phyloP scores from a whole-genome alignment of 2,113 vertebrate genomes.

The Daubentonia madagascariensis region DNA sequence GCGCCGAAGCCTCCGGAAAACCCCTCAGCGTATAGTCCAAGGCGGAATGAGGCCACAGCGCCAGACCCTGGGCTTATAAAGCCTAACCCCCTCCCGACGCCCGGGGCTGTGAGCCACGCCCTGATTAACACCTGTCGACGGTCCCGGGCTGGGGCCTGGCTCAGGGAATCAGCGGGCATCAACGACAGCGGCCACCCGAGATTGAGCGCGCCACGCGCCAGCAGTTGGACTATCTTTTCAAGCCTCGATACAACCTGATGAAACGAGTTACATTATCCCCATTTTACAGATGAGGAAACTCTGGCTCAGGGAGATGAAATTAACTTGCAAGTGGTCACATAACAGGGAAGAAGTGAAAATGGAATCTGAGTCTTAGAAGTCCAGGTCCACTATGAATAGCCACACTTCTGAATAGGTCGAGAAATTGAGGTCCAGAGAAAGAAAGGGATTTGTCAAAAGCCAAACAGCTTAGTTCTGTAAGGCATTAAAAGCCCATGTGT shows the following conservation, averaged over 20 bases:
- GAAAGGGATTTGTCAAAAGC: not conserved
- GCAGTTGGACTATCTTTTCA: not conserved
- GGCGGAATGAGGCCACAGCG: too few species aligned
- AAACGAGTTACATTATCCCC: not conserved
- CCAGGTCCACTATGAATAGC: not conserved
- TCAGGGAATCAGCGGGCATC: fast-evolving
- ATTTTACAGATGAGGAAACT: not conserved
- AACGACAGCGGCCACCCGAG: not conserved
- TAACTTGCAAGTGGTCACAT: not conserved
- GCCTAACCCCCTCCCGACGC: fast-evolving
- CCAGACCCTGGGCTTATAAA: not conserved
- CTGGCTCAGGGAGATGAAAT: not conserved
- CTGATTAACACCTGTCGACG: not conserved
- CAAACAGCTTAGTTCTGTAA: not conserved
- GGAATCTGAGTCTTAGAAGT: not conserved
- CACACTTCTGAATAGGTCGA: not conserved
- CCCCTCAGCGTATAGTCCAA: fast-evolving
- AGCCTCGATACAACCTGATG: not conserved
- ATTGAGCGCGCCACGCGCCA: fast-evolving
- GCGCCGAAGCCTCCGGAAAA: fast-evolving
- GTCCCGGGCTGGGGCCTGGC: not conserved
- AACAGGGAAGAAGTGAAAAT: not conserved
- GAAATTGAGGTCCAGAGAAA: not conserved
- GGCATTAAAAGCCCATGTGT: not conserved
- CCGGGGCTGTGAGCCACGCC: not conserved